Conservation (phyloP, 2,113 vertebrate species). For the Dicrurus megarhynchus region DNA sequence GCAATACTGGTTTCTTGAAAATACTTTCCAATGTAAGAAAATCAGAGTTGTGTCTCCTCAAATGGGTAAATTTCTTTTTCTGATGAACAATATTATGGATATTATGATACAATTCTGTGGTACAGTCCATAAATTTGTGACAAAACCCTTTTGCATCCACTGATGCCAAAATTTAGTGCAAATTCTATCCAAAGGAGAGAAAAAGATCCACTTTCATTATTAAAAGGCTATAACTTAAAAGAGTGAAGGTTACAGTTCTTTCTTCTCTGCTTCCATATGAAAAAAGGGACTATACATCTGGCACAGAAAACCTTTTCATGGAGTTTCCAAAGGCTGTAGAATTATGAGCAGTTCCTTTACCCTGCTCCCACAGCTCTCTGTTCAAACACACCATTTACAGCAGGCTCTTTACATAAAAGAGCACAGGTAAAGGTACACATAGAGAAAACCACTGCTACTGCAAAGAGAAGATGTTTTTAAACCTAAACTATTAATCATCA, state of each 20-base stretch:
- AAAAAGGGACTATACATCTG: not conserved
- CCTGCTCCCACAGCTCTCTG: not conserved
- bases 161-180: not conserved
- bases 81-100: not conserved
- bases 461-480: not conserved
- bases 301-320: not conserved
- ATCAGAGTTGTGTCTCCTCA: not conserved
- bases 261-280: not conserved
- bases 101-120: not conserved
- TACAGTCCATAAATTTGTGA: not conserved
- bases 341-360: not conserved
- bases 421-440: fast-evolving
- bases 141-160: not conserved
- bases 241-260: not conserved
- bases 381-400: not conserved
- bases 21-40: not conserved
- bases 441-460: not conserved
- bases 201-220: not conserved
- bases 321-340: not conserved
- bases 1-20: not conserved
- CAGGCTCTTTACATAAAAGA: not conserved
- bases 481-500: not conserved
- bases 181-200: not conserved
- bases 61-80: not conserved
- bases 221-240: not conserved